These are phyloP conservation scores for Pseudomyrmex flavicornis DNA, from an alignment of 1,140 invertebrate species.

Conservation along the genomic window DNA sequence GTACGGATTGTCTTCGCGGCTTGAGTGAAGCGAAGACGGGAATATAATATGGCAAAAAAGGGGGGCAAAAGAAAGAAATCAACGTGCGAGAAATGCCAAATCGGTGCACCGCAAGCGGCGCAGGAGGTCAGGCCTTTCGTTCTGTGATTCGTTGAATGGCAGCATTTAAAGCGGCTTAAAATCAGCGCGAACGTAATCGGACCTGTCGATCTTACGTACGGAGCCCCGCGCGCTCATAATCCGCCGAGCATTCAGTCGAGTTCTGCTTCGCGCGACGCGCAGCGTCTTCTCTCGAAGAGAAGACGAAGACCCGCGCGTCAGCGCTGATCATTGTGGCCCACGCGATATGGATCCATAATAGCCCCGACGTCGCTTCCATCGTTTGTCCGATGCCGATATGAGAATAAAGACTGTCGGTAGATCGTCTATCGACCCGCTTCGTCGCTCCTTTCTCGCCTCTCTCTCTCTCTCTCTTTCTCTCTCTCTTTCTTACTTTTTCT, in stretches of 20 bases:
- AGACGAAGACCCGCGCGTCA: slow-evolving; percentile 36
- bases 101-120: slow-evolving; percentile 54
- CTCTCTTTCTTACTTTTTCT: too few species aligned
- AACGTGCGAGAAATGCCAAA: slow-evolving; percentile 51
- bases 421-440: slow-evolving; percentile 40
- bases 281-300: slow-evolving; percentile 13
- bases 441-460: slow-evolving; percentile 25
- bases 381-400: slow-evolving; percentile 65
- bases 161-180: slow-evolving; percentile 74
- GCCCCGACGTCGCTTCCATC: slow-evolving; percentile 69
- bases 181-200: slow-evolving; percentile 74
- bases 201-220: slow-evolving; percentile 72
- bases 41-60: slow-evolving; percentile 13
- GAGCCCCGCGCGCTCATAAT: slow-evolving; percentile 63
- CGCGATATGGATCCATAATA: slow-evolving; percentile 68
- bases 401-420: slow-evolving; percentile 68
- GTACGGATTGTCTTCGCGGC: neutral
- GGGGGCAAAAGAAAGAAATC: slow-evolving; percentile 19
- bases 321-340: slow-evolving; percentile 69
- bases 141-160: slow-evolving; percentile 61
- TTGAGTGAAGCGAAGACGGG: neutral
- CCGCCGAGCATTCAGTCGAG: slow-evolving; percentile 60
- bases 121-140: slow-evolving; percentile 55
- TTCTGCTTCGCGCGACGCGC: neutral
- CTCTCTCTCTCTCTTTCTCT: neutral